Evolutionary conservation across 2,888 invertebrate genomes (phyloP).

Genomic region (Digitonthophagus gazella): DNA sequence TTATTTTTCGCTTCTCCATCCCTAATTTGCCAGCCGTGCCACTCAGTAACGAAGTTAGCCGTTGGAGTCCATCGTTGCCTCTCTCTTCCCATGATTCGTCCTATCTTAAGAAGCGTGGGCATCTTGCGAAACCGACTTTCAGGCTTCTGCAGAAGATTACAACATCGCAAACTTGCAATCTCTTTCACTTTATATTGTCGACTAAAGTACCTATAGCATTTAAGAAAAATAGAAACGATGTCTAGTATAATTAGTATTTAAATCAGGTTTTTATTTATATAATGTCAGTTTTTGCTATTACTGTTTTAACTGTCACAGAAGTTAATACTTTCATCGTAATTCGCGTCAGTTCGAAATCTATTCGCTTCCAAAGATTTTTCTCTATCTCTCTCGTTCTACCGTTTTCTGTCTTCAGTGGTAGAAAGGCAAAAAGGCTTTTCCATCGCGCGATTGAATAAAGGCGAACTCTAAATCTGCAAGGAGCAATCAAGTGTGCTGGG

Average conservation of each 20-base stretch:
- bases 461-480: constrained; percentile 34
- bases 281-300: too few relatives aligned
- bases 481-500: constrained; percentile 32
- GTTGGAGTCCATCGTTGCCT: neutral
- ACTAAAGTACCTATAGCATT: too few relatives aligned
- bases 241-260: too few relatives aligned
- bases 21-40: neutral
- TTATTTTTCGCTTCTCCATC: constrained; percentile 30
- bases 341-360: too few relatives aligned
- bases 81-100: neutral
- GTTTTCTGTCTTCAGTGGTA: neutral
- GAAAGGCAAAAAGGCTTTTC: neutral
- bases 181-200: too few relatives aligned
- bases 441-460: neutral
- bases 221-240: too few relatives aligned
- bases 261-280: too few relatives aligned
- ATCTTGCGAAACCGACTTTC: constrained; percentile 9
- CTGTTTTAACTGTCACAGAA: too few relatives aligned
- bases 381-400: neutral
- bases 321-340: too few relatives aligned
- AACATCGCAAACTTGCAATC: neutral
- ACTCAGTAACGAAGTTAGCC: neutral
- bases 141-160: neutral
- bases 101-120: neutral
- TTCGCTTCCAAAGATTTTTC: neutral